These are phyloP conservation scores for Philantomba maxwellii DNA, from an alignment of 2,113 vertebrate species.

Conservation along the genomic window DNA sequence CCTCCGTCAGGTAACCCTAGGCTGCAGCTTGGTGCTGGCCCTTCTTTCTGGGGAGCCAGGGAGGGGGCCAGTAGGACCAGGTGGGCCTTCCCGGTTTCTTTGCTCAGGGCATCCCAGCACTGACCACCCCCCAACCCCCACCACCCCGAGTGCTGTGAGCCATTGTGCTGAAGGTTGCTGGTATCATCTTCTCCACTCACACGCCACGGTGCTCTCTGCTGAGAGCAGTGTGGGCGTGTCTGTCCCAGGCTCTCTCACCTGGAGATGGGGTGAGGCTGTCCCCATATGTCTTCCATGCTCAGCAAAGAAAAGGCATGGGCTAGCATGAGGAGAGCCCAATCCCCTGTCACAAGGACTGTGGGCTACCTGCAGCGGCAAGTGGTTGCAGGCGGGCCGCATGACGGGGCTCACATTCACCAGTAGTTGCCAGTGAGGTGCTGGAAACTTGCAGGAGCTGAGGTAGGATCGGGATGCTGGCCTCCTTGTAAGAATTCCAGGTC, in stretches of 20 bases:
- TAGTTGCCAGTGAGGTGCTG: background rate
- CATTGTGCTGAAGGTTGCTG: background rate
- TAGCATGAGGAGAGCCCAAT: background rate
- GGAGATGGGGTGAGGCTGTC: background rate
- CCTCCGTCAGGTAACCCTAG: background rate
- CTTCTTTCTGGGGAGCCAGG: background rate
- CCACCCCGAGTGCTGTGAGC: background rate
- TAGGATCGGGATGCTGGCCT: background rate
- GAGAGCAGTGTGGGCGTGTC: background rate
- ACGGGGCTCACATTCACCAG: background rate
- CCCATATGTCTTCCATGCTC: background rate
- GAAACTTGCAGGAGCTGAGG: background rate
- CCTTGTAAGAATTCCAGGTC: background rate
- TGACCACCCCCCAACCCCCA: background rate
- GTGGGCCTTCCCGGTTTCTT: background rate
- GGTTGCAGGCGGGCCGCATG: background rate
- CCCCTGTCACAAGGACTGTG: rapidly evolving
- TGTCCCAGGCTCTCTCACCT: background rate
- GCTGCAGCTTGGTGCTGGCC: background rate
- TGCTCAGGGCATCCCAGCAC: background rate
- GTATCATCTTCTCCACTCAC: background rate
- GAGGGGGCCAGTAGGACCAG: background rate
- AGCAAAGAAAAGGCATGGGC: background rate
- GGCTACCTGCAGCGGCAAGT: background rate
- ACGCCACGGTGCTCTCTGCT: background rate